Evolutionary conservation across 2,888 invertebrate species (phyloP), one percentile per base, ranked within the genome.

Genomic region (Nemoura dubitans): DNA sequence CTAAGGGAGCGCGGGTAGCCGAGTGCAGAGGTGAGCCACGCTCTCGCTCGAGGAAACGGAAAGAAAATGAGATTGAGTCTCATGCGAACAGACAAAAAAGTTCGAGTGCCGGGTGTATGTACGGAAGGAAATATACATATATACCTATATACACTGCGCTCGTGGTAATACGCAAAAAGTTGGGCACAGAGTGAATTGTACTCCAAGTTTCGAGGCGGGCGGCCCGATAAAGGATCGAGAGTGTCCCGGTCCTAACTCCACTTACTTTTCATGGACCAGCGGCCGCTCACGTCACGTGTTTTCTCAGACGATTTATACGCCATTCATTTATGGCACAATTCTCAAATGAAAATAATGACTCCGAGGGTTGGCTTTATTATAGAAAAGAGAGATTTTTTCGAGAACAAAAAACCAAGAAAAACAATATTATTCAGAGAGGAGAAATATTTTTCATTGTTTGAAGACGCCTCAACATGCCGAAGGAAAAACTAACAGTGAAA

Each of bases 31-130:
- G 78, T 21, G 26, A 78, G 5, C 21, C 10, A 30, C 25, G 29
- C 6, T 14, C 30, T 27, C 81, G 81, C 59, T 10, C 29, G 81
- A 81, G 30, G 30, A 81, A 81, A 81, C 30, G 36, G 30, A 42
- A 26, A 27, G 83, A 83, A 83, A 83, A 83, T 83, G 83, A 83
- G 43, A 83, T 83, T 27, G 83, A 83, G 42, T 42, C 36, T 27
- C 83, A 83, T 25, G n/a, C 83, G 42, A n/a, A 81, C 29, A 6
- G 28, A 81, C n/a, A 42, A 43, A 83, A 83, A 83, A 43, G 78
- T 26, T 27, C 14, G 78, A 78, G 78, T 78, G 78, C 14, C 21
- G 21, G 10, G 26, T 16, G 21, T 7, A 59, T 59, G 59, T 59
- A 59, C 59, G 59, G 59, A 7, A 59, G 59, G 59, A 59, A 59